Conservation (phyloP, 2,113 vertebrate species). For the Chiloscyllium plagiosum region DNA sequence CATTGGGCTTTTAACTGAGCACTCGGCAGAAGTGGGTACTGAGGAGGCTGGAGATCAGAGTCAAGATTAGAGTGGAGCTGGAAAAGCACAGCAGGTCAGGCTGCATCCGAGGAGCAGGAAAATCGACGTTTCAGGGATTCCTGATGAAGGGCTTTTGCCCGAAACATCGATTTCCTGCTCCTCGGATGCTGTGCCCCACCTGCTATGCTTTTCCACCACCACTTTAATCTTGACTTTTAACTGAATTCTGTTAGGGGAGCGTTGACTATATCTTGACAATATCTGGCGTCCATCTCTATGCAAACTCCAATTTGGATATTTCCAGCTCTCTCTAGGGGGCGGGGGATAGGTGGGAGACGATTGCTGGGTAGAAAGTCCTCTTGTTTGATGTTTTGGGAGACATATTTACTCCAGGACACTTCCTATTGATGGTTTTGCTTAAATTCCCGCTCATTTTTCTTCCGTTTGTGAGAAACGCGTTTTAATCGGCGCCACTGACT, state of each 20-base stretch:
- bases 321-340: background rate
- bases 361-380: too few species aligned
- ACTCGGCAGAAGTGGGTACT: background rate
- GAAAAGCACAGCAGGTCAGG: too few species aligned
- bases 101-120: too few species aligned
- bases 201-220: too few species aligned
- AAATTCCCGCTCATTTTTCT: background rate
- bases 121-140: too few species aligned
- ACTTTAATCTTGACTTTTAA: background rate
- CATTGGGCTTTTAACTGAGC: background rate
- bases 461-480: background rate
- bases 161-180: too few species aligned
- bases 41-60: too few species aligned
- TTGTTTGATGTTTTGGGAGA: background rate
- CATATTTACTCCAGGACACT: too few species aligned
- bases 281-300: background rate
- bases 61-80: too few species aligned
- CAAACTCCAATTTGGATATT: background rate
- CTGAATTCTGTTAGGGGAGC: background rate
- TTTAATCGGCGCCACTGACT: background rate
- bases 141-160: too few species aligned
- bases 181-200: too few species aligned
- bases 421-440: background rate
- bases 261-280: background rate
- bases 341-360: background rate